Evolutionary conservation across 2,113 vertebrate genomes (phyloP), one percentile per base, ranked within the genome.

Genomic region (Pachyramphus minor): DNA sequence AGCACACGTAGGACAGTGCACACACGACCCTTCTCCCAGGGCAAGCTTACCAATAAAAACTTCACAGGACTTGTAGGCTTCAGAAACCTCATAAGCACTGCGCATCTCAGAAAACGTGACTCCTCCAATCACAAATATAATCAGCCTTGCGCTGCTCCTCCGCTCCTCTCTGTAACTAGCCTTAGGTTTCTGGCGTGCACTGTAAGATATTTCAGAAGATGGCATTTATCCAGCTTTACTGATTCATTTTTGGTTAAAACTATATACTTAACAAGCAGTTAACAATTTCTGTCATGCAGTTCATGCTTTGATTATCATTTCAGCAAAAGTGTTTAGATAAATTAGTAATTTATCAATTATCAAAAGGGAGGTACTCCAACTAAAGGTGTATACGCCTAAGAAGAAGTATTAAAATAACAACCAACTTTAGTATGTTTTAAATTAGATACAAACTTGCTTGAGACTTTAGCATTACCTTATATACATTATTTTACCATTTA

Each of bases 41-140:
- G 53, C 44, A 60, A 23, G 59, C 99, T 98, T 95, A 99, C 99
- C 99, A 95, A 99, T 98, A 94, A 99, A 94, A 96, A 99, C 99
- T 75, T 99, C 98, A 55, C 99, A 99, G 95, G 98, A 98, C 87
- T 99, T 99, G 86, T 98, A 96, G 21, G 98, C 97, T 92, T 99
- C 97, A 18, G 98, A 99, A 86, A 99, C 99, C 94, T 99, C 98
- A 24, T 99, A 99, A 63, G 99, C 99, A 47, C 97, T 98, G 68
- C 99, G 99, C 98, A 99, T 99, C 98, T 99, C 99, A 2, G 99
- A 99, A 91, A 97, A 98, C 0, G 98, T 98, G 86, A 99, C 96
- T 6, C 99, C 99, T n/a, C 99, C 99, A 5, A 99, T 98, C 42
- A 99, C 95, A 93, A 99, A 99, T n/a, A 99, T 31, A 50, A 99